Percentiles rank a stretch among this genome's conserved stretches.
Conservation (phyloP, 2,797 vertebrate genomes). For the Catostomus latipinnis region DNA sequence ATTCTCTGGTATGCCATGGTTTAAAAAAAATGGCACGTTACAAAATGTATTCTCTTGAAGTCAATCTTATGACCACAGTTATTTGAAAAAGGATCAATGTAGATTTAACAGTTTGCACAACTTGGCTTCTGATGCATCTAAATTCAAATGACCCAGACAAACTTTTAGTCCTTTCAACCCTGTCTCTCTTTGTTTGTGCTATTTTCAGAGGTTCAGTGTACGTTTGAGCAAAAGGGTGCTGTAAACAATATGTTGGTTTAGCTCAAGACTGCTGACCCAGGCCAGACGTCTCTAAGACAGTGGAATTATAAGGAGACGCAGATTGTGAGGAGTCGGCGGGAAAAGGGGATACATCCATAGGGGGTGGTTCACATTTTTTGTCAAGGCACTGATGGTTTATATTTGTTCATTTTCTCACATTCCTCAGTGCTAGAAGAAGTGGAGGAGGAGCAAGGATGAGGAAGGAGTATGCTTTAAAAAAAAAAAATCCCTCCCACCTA, state of each 20-base stretch:
- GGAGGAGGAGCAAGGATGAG: conserved; percentile 53
- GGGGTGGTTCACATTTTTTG: conserved; percentile 63
- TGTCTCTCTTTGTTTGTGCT: conserved; percentile 24
- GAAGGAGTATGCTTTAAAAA: conserved; percentile 39
- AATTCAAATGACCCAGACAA: conserved; percentile 39
- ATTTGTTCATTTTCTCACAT: conserved; percentile 82
- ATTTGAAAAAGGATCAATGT: background rate
- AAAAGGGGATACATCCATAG: conserved; percentile 67
- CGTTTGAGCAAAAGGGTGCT: conserved; percentile 58
- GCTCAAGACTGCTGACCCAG: conserved; percentile 63
- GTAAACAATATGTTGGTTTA: conserved; percentile 71
- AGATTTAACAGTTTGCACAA: background rate
- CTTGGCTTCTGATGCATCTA: background rate
- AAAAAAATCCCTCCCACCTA: conserved; percentile 44
- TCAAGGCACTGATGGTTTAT: conserved; percentile 81
- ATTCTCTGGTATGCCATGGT: conserved; percentile 51
- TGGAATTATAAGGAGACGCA: conserved; percentile 66
- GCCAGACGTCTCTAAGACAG: conserved; percentile 63
- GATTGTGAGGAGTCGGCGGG: conserved; percentile 67
- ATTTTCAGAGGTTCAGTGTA: conserved; percentile 65
- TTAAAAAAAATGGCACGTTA: background rate
- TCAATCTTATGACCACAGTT: background rate
- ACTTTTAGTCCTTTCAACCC: background rate
- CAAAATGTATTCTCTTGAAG: background rate
- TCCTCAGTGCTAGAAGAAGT: conserved; percentile 72